These are phyloP conservation scores for Sander lucioperca DNA, from an alignment of 2,113 vertebrate species.

Conservation along the genomic window DNA sequence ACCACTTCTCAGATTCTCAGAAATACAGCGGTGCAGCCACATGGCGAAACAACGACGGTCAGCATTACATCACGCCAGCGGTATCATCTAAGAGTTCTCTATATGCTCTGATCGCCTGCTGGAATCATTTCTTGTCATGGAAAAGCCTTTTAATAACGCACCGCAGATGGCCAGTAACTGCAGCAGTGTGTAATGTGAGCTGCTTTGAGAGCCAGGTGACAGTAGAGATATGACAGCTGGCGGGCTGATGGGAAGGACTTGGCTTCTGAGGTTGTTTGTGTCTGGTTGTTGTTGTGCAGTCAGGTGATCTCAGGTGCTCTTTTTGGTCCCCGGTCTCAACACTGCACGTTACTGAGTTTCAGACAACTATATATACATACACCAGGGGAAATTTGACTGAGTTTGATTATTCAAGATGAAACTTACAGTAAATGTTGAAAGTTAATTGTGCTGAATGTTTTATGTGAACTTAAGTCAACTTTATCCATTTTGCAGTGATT, in stretches of 20 bases:
- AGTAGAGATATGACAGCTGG: slow-evolving; percentile 61
- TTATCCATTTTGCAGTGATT: not conserved
- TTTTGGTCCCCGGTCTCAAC: not conserved
- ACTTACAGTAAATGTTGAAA: not conserved
- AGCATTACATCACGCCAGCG: slow-evolving; percentile 49
- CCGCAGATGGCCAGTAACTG: slow-evolving; percentile 60
- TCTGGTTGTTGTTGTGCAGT: slow-evolving; percentile 25
- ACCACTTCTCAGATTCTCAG: too few relatives aligned
- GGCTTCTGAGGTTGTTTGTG: slow-evolving; percentile 24
- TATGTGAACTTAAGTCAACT: not conserved
- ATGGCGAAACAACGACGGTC: slow-evolving; percentile 6
- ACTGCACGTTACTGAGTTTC: not conserved
- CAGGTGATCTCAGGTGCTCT: slow-evolving; percentile 10
- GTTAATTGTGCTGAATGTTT: not conserved
- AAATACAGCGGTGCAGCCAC: slow-evolving; percentile 23
- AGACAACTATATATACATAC: not conserved
- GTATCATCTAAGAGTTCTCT: slow-evolving; percentile 35
- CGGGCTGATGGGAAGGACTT: slow-evolving; percentile 54
- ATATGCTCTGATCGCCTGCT: slow-evolving; percentile 18
- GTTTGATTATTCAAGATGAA: not conserved
- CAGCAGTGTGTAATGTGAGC: slow-evolving; percentile 70
- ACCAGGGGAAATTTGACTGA: not conserved
- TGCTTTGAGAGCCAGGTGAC: slow-evolving; percentile 50
- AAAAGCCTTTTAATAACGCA: slow-evolving; percentile 53
- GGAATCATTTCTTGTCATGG: slow-evolving; percentile 49